These are phyloP conservation scores for Nasonia vitripennis DNA, from an alignment of 1,140 invertebrate species.

Conservation along the genomic window DNA sequence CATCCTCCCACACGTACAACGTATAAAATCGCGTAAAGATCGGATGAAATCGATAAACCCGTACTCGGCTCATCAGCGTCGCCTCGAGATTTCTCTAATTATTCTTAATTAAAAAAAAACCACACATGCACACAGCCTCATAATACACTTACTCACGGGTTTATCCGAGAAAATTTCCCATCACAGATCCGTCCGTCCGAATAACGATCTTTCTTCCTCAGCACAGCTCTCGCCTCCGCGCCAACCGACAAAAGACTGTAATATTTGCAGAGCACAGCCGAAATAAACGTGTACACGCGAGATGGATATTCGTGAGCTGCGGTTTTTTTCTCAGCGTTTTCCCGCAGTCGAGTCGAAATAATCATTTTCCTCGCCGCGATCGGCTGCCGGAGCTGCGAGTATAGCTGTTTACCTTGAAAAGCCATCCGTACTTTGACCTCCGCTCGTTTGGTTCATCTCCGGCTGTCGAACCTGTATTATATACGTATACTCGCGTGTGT, in stretches of 20 bases:
- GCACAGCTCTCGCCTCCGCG: no score
- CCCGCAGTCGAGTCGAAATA: background rate
- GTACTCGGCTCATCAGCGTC: background rate
- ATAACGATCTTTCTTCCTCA: background rate
- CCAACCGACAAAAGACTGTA: no score
- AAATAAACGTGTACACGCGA: no score
- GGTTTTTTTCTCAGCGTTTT: background rate
- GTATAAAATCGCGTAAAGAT: background rate
- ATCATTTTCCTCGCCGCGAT: background rate
- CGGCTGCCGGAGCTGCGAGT: background rate
- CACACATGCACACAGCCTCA: background rate
- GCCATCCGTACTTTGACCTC: constrained; percentile 64
- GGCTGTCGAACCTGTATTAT: background rate
- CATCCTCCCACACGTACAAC: background rate
- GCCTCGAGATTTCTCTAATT: constrained; percentile 18
- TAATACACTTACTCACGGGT: background rate
- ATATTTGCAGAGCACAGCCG: no score
- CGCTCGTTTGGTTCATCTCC: background rate
- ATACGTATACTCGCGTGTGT: background rate
- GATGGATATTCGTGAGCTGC: background rate
- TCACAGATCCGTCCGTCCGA: background rate
- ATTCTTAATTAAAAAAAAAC: background rate
- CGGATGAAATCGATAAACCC: background rate
- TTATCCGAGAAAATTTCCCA: constrained; percentile 17
- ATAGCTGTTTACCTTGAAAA: constrained; percentile 68